Conservation (phyloP, 1,140 invertebrate genomes). For the Dinoponera quadriceps region DNA sequence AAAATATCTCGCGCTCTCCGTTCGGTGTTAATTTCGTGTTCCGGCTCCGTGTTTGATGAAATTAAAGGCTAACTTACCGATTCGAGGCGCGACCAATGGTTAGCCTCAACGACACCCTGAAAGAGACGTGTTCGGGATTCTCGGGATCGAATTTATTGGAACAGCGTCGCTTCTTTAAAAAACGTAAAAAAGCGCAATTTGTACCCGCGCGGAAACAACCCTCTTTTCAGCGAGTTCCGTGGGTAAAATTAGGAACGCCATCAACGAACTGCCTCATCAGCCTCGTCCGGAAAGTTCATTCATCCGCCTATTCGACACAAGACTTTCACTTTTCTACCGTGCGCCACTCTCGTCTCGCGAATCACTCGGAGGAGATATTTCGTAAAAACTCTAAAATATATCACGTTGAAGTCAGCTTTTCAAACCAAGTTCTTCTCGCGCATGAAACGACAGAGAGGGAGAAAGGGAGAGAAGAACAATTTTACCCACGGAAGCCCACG, state of each 20-base stretch:
- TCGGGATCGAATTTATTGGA: slow-evolving; percentile 16
- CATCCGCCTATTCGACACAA: no score
- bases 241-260: slow-evolving; percentile 37
- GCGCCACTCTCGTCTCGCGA: no score
- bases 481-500: no score
- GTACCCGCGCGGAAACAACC: slow-evolving; percentile 14
- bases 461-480: no score
- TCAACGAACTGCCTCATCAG: slow-evolving; percentile 13
- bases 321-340: no score
- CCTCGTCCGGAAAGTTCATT: no score
- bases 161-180: slow-evolving; percentile 2
- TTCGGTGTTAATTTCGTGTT: slow-evolving; percentile 27
- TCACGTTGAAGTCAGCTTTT: no score
- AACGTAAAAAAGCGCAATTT: slow-evolving; percentile 14
- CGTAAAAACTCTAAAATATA: no score
- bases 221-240: slow-evolving; percentile 16
- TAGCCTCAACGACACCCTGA: neutral
- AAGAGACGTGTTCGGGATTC: slow-evolving; percentile 9
- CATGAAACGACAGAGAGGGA: no score
- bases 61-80: slow-evolving; percentile 13
- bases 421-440: no score
- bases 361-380: no score
- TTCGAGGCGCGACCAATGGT: slow-evolving; percentile 21
- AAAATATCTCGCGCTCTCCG: slow-evolving; percentile 4
- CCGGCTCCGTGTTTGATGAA: slow-evolving; percentile 18